Base-by-base conservation (phyloP, 2,888 invertebrate species). In the Acronicta leporina region DNA sequence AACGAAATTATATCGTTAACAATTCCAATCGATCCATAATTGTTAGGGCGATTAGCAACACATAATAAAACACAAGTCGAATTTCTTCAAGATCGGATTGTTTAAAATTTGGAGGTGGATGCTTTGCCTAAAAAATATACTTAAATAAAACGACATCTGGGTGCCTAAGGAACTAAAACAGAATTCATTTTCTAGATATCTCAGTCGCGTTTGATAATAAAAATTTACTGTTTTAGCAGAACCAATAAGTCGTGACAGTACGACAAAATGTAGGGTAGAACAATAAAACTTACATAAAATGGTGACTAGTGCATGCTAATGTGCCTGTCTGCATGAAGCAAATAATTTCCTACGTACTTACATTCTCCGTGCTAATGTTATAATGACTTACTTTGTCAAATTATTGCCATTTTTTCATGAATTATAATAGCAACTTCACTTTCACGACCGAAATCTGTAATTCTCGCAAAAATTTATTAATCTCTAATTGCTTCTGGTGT, bases 331-430 rank as follows among this genome's bases (percentile, higher is more conserved):
- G 38, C 40, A 49, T 52, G 46, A 47, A 69, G 63, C 43, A 57
- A 45, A 58, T 50, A 63, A 58, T 50, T 69, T 57, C 69, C 20
- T 58, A 50, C 61, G 56, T 66, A 70, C 71, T 61, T 58, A 50
- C 61, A 56, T 66, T 69, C 71, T 61, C 49, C n/a, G 56, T 38
- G 43, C 43, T 70, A 69, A 69, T 70, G 65, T 50, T 33, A 56
- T 55, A 65, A 55, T 60, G 45, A 53, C 45, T 55, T 60, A 64
- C 41, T 70, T 60, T 53, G 49, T 61, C 33, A 25, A 44, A 49
- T 68, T 51, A 55, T 63, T n/a, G 20, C 43, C 13, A 20, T 51
- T 27, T 51, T 56, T 64, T 52, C 52, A 48, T n/a, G 41, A 49
- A 35, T 35, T 41, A 16, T 56, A 65, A 53, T 69, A 65, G 40